Evolutionary conservation across 2,797 vertebrate species (phyloP).

Genomic region (Aphelocoma californica): DNA sequence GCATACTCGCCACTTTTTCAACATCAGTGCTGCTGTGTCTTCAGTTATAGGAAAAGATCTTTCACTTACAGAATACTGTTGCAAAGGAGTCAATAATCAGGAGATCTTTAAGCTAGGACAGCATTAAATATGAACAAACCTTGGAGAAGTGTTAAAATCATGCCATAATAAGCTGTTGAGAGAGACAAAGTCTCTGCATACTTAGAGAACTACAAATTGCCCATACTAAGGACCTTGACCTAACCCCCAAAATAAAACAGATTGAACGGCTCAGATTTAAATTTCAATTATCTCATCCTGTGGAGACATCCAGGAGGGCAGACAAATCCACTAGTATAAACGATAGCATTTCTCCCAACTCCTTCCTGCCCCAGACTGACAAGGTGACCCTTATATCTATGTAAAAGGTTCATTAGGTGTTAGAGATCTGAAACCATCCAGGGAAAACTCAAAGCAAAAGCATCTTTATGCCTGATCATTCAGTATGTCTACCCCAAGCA

Average conservation of each 20-base stretch:
- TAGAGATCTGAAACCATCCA: background rate
- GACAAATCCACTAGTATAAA: background rate
- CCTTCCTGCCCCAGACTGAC: background rate
- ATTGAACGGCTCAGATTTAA: background rate
- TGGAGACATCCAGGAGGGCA: background rate
- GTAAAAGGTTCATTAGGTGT: background rate
- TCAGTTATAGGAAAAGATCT: background rate
- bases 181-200: background rate
- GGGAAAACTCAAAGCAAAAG: background rate
- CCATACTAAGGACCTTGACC: background rate
- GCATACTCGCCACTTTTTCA: background rate
- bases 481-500: background rate
- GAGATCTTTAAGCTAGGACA: background rate
- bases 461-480: background rate
- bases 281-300: conserved; percentile 1
- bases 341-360: background rate
- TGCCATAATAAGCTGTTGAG: background rate
- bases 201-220: background rate
- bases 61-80: background rate
- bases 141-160: background rate
- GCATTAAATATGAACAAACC: background rate
- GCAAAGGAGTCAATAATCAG: background rate
- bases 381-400: background rate
- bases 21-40: background rate
- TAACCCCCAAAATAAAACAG: background rate